These are phyloP conservation scores for Apostichopus leukothele DNA, from an alignment of 53 echinoderm and acorn worm genomes.

Conservation along the genomic window DNA sequence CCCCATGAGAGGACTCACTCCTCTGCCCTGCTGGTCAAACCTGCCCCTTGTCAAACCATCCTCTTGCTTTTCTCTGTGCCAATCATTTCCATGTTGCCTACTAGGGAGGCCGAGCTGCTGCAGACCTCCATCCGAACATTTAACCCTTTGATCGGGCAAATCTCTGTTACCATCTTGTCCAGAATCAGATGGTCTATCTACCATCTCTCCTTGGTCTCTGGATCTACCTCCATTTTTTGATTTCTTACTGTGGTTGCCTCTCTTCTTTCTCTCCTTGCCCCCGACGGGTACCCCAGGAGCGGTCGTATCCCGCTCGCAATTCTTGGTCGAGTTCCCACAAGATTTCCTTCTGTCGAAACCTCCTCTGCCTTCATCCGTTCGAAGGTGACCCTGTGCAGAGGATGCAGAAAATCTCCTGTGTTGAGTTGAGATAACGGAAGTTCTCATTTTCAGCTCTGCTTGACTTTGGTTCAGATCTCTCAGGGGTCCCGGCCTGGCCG, in stretches of 20 bases:
- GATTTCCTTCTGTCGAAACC: conserved; percentile 3
- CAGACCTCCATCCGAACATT: background rate
- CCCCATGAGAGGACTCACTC: background rate
- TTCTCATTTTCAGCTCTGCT: conserved; percentile 16
- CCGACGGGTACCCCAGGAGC: background rate
- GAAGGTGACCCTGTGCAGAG: background rate
- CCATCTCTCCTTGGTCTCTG: background rate
- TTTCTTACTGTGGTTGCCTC: background rate
- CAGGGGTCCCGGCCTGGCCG: conserved; percentile 67
- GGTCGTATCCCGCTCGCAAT: background rate
- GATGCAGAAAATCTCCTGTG: background rate
- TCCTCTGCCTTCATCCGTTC: background rate
- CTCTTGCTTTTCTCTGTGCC: background rate
- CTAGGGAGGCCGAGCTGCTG: background rate
- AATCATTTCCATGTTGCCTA: background rate
- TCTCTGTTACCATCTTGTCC: background rate
- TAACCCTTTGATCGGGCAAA: background rate
- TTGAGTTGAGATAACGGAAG: background rate
- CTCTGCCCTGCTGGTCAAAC: background rate
- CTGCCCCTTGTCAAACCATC: background rate
- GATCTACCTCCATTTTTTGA: background rate
- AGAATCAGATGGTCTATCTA: background rate
- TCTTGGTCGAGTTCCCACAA: background rate
- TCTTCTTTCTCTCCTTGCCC: background rate
- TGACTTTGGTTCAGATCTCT: conserved; percentile 63